Percentiles rank a stretch among this genome's conserved stretches.
These are phyloP conservation scores for Microplitis manilae DNA, from an alignment of 2,888 invertebrate species.

Conservation along the genomic window DNA sequence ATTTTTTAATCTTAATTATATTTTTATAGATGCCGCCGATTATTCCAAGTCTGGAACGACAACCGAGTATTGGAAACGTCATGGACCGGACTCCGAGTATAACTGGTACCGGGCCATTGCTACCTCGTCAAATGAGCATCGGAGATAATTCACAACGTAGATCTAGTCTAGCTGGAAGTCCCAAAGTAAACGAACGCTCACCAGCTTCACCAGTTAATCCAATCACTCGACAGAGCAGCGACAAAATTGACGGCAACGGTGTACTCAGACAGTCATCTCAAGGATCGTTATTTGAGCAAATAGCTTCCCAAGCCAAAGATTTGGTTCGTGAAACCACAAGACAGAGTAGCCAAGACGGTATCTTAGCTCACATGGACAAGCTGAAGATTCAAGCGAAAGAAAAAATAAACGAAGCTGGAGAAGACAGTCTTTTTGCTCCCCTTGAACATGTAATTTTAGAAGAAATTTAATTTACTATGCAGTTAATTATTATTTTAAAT, in stretches of 20 bases:
- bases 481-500: background rate
- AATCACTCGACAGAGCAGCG: constrained; percentile 57
- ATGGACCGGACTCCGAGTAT: constrained; percentile 79
- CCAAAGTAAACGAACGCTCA: constrained; percentile 49
- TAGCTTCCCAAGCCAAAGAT: constrained; percentile 91
- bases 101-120: constrained; percentile 54
- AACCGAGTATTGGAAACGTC: constrained; percentile 77
- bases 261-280: constrained; percentile 85
- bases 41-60: constrained; percentile 74
- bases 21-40: constrained; percentile 73
- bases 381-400: constrained; percentile 78
- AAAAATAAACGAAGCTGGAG: constrained; percentile 79
- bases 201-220: constrained; percentile 25
- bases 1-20: constrained; percentile 4
- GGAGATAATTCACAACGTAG: constrained; percentile 51
- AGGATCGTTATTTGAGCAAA: constrained; percentile 88
- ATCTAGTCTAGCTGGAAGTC: constrained; percentile 45
- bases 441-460: constrained; percentile 82
- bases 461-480: constrained; percentile 15
- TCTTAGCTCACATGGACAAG: constrained; percentile 92
- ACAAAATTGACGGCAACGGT: constrained; percentile 55
- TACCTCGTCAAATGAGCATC: constrained; percentile 60
- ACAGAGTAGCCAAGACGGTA: constrained; percentile 90
- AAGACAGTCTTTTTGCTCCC: constrained; percentile 83
- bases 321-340: constrained; percentile 89